Percentiles rank a stretch among this genome's conserved stretches.
Evolutionary conservation across 2,113 vertebrate genomes (phyloP).

Genomic region (Thymallus thymallus): DNA sequence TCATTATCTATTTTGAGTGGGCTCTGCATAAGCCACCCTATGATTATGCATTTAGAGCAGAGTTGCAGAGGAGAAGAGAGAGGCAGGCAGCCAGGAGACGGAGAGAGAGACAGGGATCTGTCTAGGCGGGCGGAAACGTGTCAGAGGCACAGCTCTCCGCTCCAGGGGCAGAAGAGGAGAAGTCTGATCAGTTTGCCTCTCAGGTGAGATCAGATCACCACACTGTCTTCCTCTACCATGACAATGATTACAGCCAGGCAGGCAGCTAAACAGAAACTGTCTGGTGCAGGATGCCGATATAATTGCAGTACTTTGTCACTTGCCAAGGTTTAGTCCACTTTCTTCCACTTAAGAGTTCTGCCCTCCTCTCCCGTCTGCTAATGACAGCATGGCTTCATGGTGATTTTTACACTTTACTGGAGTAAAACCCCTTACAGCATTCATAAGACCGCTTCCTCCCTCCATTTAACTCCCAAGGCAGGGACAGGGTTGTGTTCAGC

Average conservation of each 20-base stretch:
- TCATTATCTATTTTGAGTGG: slow-evolving; percentile 57
- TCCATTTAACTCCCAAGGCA: not conserved
- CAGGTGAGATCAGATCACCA: slow-evolving; percentile 8
- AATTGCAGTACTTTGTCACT: not conserved
- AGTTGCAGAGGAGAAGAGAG: not conserved
- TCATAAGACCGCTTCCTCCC: not conserved
- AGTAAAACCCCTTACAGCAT: not conserved
- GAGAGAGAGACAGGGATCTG: slow-evolving; percentile 8
- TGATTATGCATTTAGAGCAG: slow-evolving; percentile 43
- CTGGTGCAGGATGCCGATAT: not conserved
- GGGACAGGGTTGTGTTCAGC: not conserved
- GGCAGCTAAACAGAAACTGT: not conserved
- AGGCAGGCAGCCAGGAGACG: slow-evolving; percentile 13
- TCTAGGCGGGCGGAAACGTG: slow-evolving; percentile 1
- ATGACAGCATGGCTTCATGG: not conserved
- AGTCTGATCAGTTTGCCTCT: not conserved
- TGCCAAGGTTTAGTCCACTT: no score
- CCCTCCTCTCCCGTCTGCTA: not conserved
- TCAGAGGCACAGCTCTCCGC: not conserved
- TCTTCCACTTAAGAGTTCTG: not conserved
- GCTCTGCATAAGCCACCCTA: slow-evolving; percentile 27
- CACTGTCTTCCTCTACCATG: slow-evolving; percentile 7
- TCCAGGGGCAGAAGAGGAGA: no score
- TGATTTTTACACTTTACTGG: not conserved
- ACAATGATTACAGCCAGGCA: not conserved